A percentile compares a stretch with the other conserved stretches of the same genome.
Evolutionary conservation across 2,888 invertebrate species (phyloP).

Genomic region (Andrena flavipes): DNA sequence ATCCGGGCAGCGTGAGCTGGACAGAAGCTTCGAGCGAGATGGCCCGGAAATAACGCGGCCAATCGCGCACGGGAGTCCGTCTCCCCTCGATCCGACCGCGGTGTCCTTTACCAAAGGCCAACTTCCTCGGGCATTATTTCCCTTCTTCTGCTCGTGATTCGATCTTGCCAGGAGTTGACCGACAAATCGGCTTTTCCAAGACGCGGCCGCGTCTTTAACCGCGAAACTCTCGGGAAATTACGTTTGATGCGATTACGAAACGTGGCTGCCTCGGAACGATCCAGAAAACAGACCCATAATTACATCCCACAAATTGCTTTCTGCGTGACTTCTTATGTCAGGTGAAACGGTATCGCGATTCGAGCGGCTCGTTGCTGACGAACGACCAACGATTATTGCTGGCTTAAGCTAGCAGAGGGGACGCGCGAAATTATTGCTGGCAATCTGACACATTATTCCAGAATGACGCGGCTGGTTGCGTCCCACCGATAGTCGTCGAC

Average conservation of each 20-base stretch:
- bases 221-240: conserved; percentile 44
- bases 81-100: conserved; percentile 21
- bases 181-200: conserved; percentile 63
- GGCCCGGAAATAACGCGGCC: conserved; percentile 75
- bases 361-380: conserved; percentile 50
- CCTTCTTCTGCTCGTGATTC: conserved; percentile 39
- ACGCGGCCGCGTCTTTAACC: conserved; percentile 25
- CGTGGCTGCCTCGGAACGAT: neutral
- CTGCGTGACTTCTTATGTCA: neutral
- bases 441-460: conserved; percentile 68
- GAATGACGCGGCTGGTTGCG: conserved; percentile 62
- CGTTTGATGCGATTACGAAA: conserved; percentile 46
- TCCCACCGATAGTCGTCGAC: conserved; percentile 46
- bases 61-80: conserved; percentile 68
- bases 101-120: conserved; percentile 27
- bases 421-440: conserved; percentile 64
- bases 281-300: conserved; percentile 16
- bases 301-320: conserved; percentile 10
- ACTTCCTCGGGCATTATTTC: conserved; percentile 37
- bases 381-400: conserved; percentile 66
- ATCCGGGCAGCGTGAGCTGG: conserved; percentile 50
- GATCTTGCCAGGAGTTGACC: conserved; percentile 44
- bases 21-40: conserved; percentile 66
- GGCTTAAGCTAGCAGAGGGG: conserved; percentile 42
- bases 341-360: conserved; percentile 7